Base-by-base conservation (phyloP, 2,113 vertebrate genomes). In the Chitala chitala region DNA sequence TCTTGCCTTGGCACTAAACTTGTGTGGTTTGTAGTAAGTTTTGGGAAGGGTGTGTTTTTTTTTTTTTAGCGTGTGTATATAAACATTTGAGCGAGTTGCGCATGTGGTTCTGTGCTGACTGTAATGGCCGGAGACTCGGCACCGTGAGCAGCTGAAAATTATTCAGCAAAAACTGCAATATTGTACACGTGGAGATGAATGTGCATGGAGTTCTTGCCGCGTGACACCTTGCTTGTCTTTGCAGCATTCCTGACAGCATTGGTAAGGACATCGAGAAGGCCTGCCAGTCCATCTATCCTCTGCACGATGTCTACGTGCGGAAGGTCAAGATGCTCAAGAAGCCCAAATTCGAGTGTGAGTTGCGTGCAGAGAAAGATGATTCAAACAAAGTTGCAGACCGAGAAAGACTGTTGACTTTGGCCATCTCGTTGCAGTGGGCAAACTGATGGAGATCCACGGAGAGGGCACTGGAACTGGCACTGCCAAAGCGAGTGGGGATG, bases 261-360 rank as follows among this genome's bases (percentile, higher is more conserved):
- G 96, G 96, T 17, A 98, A 98, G 84, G 96, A 98, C 88, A 98
- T 98, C 51, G 96, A 98, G 85, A 98, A 98, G 86, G 95, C 95
- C 0, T 98, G 96, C 76, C 96, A 98, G 80, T 98, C 96, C 80
- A 98, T 98, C 82, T 98, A 98, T 77, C 96, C 96, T 1, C 94
- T 98, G 53, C 95, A 98, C 0, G 96, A 98, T 20, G 96, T 98
- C 77, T 98, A 92, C 0, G 96, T 98, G 72, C 94, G 96, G 82
- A 99, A 98, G 89, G 96, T 98, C 72, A 98, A 98, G 86, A 98
- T 98, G 96, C 90, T 98, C 26, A 98, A 98, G 87, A 98, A 99
- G 85, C 96, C 96, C 81, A 99, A 99, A 84, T 98, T 99, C 79
- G 97, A 99, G 78, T 83, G 97, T 99, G 89, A 96, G 97, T 46